Evolutionary conservation across 2,797 vertebrate genomes (phyloP).

Genomic region (Alauda arvensis): DNA sequence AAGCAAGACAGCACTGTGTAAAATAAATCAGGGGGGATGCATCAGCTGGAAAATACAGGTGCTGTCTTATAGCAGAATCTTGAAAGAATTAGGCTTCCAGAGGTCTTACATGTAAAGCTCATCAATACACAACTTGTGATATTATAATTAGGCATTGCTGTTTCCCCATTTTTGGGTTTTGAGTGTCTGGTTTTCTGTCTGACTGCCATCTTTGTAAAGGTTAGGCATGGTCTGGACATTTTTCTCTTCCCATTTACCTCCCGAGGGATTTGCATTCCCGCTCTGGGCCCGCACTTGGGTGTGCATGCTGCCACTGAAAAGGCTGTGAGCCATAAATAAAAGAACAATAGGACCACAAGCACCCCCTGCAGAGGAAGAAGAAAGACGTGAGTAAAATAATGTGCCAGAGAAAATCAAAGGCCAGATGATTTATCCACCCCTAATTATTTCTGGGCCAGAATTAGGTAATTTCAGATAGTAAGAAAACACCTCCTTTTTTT

Average conservation of each 20-base stretch:
- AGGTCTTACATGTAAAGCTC: neutral
- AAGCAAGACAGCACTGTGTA: neutral
- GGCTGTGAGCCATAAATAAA: slow-evolving; percentile 49
- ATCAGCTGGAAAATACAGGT: neutral
- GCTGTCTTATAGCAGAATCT: neutral
- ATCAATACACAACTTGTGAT: neutral
- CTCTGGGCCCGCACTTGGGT: neutral
- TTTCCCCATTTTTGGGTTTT: neutral
- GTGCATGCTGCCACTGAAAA: slow-evolving; percentile 34
- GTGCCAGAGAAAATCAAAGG: neutral
- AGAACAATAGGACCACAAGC: slow-evolving; percentile 51
- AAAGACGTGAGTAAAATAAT: slow-evolving; percentile 43
- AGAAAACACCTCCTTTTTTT: neutral
- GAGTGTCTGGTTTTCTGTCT: neutral
- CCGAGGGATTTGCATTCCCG: neutral
- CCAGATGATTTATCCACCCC: slow-evolving; percentile 15
- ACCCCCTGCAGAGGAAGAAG: slow-evolving; percentile 33
- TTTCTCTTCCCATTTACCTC: slow-evolving; percentile 13
- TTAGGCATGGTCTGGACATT: neutral
- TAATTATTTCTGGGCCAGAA: slow-evolving; percentile 15
- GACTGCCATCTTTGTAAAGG: neutral
- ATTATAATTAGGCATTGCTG: neutral
- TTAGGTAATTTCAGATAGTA: neutral
- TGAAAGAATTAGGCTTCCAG: neutral
- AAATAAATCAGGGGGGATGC: neutral